Evolutionary conservation across 1,140 invertebrate species (phyloP).

Genomic region (honey bee (Apis mellifera)): Amel_HAv3.1 CM009931.2:14792501-14793000

Average conservation of each 20-base stretch:
- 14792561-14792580: no score
- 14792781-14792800: not conserved
- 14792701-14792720: not conserved
- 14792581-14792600: no score
- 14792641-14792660: no score
- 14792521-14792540: no score
- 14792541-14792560: no score
- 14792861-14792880: conserved; percentile 18
- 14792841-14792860: not conserved
- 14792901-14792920: not conserved
- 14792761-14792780: not conserved
- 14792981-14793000: no score
- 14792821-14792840: not conserved
- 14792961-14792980: not conserved
- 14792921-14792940: not conserved
- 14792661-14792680: no score
- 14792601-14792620: no score
- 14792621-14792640: no score
- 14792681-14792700: no score
- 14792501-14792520: no score
- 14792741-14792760: not conserved
- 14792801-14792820: conserved; percentile 12
- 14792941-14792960: not conserved
- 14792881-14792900: not conserved
- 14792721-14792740: not conserved